Evolutionary conservation across 2,888 invertebrate species (phyloP), one percentile per base, ranked within the genome.

Genomic region (Orchestes rusci): DNA sequence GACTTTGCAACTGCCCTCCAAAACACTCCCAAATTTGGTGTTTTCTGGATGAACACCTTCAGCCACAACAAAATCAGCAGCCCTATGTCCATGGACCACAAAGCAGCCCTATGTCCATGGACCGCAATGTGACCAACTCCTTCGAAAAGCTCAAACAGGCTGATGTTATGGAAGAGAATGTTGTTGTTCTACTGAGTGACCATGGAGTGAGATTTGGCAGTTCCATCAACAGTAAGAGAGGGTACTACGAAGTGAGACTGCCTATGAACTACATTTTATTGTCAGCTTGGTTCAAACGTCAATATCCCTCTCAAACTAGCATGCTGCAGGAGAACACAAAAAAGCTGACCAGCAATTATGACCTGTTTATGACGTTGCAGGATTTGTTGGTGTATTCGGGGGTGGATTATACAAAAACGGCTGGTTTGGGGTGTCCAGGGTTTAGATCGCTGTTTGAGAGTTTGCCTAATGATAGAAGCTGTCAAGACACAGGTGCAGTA

Each of bases 41-140:
- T 88, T 18, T 85, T 87, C 62, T 88, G 88, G 88, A 76, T 82
- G 52, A 86, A 85, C 59, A 79, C 81, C 10, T 81, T 82, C 54
- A 87, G 84, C 54, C 87, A 87, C 61, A 79, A 84, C 53, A 72
- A 75, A 44, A 70, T 82, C 16, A 83, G 80, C 56, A 74, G 77
- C 4, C 77, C 82, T 1, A 75, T 79, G 16, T 72, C 78, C 20
- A 79, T 83, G 69, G n/a, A n/a, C n/a, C n/a, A n/a, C n/a, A n/a
- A n/a, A n/a, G n/a, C n/a, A n/a, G n/a, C n/a, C n/a, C n/a, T n/a
- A n/a, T n/a, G n/a, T n/a, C n/a, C n/a, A n/a, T n/a, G n/a, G 89
- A 89, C 56, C 67, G 64, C 3, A 73, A 77, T 37, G 63, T 84
- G 40, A 67, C 73, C 16, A 66, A 72, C 16, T 81, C 82, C 57